A percentile compares a stretch with the other conserved stretches of the same genome.
Evolutionary conservation across 2,888 invertebrate species (phyloP).

Genomic region (Lepidonotus clava): DNA sequence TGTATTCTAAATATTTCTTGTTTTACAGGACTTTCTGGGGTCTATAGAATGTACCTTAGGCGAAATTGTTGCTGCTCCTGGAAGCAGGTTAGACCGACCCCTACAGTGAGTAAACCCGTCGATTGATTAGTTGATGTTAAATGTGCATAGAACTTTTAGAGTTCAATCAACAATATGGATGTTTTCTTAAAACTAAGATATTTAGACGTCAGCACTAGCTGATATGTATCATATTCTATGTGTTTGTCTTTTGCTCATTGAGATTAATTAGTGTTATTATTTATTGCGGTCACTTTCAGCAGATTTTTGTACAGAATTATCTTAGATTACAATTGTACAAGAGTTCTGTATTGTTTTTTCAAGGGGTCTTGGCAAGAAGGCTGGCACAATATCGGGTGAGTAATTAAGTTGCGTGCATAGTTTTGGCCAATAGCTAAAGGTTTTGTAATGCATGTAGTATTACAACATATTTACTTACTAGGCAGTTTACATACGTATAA

Average conservation of each 20-base stretch:
- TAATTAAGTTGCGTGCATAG: not conserved
- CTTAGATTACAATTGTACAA: not conserved
- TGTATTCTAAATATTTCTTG: not conserved
- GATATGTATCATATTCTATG: no score
- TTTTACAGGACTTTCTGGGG: conserved; percentile 81
- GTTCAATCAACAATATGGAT: no score
- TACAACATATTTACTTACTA: not conserved
- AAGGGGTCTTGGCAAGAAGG: not conserved
- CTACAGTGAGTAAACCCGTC: conserved; percentile 58
- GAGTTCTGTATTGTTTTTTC: not conserved
- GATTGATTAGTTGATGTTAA: not conserved
- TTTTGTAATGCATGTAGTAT: not conserved
- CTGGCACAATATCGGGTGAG: conserved; percentile 39
- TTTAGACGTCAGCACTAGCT: no score
- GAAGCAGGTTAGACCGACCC: conserved; percentile 58
- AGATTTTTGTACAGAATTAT: no score
- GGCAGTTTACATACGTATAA: not conserved
- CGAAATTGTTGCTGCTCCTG: conserved; percentile 80
- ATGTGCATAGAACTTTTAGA: conserved; percentile 6
- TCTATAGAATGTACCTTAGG: conserved; percentile 82
- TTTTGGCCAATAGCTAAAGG: not conserved
- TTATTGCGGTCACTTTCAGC: no score
- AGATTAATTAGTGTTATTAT: no score
- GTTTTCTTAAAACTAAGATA: no score
- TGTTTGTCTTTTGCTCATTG: no score